Conservation (phyloP, 2,797 vertebrate species). For the Scomberomorus guttatus region DNA sequence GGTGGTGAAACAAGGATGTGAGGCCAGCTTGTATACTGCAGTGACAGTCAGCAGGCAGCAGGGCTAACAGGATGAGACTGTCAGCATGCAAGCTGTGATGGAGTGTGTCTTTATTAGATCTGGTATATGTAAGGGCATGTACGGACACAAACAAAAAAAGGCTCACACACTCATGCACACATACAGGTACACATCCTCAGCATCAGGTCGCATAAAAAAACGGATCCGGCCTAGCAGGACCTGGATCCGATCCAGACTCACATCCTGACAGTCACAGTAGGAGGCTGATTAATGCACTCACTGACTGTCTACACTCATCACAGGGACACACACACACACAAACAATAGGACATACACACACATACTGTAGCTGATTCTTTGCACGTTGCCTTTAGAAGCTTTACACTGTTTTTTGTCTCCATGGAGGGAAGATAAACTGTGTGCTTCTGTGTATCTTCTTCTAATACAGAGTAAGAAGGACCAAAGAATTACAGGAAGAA, state of each 20-base stretch:
- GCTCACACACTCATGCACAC: slow-evolving; percentile 17
- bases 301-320: slow-evolving; percentile 34
- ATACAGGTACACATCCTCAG: slow-evolving; percentile 1
- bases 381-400: background rate
- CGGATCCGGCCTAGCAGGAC: slow-evolving; percentile 9
- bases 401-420: background rate
- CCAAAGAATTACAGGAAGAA: background rate
- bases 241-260: slow-evolving; percentile 41
- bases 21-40: slow-evolving; percentile 42
- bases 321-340: background rate
- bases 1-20: slow-evolving; percentile 33
- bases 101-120: slow-evolving; percentile 35
- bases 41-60: slow-evolving; percentile 50
- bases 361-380: slow-evolving; percentile 14
- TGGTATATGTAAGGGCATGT: slow-evolving; percentile 7
- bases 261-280: slow-evolving; percentile 34
- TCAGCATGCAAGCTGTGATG: slow-evolving; percentile 54
- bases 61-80: slow-evolving; percentile 46
- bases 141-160: slow-evolving; percentile 25
- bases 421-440: background rate
- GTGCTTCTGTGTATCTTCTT: slow-evolving; percentile 10
- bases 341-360: slow-evolving; percentile 7
- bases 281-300: slow-evolving; percentile 59
- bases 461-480: slow-evolving; percentile 11
- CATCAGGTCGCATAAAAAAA: slow-evolving; percentile 24